phyloP scores from a whole-genome alignment of 2,888 invertebrate species.

The Carabus problematicus region DNA sequence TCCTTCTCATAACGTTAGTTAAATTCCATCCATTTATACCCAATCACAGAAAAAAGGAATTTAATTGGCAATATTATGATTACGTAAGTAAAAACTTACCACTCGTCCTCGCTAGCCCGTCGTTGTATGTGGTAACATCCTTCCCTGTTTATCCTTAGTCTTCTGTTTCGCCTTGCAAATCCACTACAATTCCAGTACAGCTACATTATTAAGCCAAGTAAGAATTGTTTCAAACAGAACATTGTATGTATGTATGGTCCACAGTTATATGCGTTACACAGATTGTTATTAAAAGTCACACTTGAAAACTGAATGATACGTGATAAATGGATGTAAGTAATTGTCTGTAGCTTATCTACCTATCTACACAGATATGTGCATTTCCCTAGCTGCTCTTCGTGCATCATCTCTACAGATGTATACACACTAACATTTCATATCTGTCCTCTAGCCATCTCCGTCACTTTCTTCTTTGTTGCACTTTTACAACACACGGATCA shows the following conservation, averaged over 20 bases:
- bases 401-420: too few relatives aligned
- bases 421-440: too few relatives aligned
- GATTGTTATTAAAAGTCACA: conserved; percentile 33
- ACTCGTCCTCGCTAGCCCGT: neutral
- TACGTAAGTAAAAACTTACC: neutral
- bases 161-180: conserved; percentile 3
- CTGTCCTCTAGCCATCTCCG: too few relatives aligned
- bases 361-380: conserved; percentile 13
- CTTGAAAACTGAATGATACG: conserved; percentile 5
- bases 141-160: neutral
- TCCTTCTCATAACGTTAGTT: conserved; percentile 6
- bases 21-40: conserved; percentile 27
- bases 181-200: conserved; percentile 24
- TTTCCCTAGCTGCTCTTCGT: too few relatives aligned
- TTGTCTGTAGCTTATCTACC: neutral
- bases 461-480: too few relatives aligned
- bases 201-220: conserved; percentile 33
- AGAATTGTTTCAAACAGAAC: conserved; percentile 27
- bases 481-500: conserved; percentile 14
- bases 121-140: neutral
- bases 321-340: conserved; percentile 1
- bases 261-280: conserved; percentile 32
- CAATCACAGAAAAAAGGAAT: conserved; percentile 40
- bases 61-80: conserved; percentile 24
- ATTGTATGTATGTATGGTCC: conserved; percentile 26